Percentiles rank a stretch among this genome's conserved stretches.
These are phyloP conservation scores for Zoanthus sansibaricus DNA, from an alignment of 92 coral and sea anemone genomes.

Conservation along the genomic window DNA sequence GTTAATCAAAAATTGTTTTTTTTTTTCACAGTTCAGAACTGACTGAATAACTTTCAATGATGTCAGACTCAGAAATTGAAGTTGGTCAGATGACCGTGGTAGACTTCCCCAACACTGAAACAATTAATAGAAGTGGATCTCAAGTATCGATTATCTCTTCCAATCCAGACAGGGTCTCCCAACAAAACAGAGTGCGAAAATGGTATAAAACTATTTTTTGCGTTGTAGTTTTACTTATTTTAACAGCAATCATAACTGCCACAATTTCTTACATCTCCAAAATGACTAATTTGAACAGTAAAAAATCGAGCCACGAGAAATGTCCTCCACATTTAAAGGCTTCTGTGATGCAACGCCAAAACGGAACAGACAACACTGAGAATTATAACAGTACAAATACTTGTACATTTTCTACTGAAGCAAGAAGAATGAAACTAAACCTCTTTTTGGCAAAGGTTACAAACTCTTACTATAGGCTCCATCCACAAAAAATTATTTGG, in stretches of 20 bases:
- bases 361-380: conserved; percentile 16
- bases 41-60: not conserved
- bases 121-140: not conserved
- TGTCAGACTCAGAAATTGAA: not conserved
- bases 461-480: conserved; percentile 37
- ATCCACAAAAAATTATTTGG: conserved; percentile 44
- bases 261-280: conserved; percentile 10
- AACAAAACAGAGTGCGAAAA: conserved; percentile 10
- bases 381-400: conserved; percentile 21
- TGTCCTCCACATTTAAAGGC: not conserved
- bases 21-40: conserved; percentile 1
- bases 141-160: conserved; percentile 26
- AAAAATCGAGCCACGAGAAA: not conserved
- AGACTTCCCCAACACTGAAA: not conserved
- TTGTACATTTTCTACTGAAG: conserved; percentile 65
- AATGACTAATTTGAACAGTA: not conserved
- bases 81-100: not conserved
- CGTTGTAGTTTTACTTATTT: not conserved
- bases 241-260: conserved; percentile 10
- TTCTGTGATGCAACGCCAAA: not conserved
- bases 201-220: conserved; percentile 2
- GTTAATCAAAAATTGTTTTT: not conserved
- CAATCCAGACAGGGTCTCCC: conserved; percentile 20
- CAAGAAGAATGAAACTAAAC: conserved; percentile 57
- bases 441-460: conserved; percentile 65